Conservation (phyloP, 2,888 invertebrate genomes). For the Sminthurinus aureus region DNA sequence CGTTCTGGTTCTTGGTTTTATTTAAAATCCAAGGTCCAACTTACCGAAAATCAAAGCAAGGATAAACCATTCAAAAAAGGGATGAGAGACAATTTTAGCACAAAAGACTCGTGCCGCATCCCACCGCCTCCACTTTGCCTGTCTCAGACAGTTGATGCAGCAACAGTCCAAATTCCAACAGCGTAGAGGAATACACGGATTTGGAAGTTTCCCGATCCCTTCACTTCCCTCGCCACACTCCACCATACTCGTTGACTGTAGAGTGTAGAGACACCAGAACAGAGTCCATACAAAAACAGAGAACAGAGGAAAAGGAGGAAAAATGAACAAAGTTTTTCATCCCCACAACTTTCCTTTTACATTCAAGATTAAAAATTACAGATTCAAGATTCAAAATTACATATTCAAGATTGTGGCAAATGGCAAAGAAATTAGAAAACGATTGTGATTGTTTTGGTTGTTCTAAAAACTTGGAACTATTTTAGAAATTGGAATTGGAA, state of each 20-base stretch:
- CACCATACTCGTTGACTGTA: conserved; percentile 31
- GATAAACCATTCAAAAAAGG: conserved; percentile 93
- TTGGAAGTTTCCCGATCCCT: conserved; percentile 21
- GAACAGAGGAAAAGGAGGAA: neutral
- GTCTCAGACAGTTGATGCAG: conserved; percentile 37
- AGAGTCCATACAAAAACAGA: neutral
- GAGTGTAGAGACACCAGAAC: neutral
- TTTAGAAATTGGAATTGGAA: too few species aligned
- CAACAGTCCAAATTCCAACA: conserved; percentile 55
- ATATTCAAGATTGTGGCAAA: too few species aligned
- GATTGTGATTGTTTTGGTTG: too few species aligned
- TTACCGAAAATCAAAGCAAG: conserved; percentile 91
- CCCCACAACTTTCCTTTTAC: neutral
- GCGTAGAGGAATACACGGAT: conserved; percentile 49
- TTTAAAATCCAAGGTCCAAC: conserved; percentile 23
- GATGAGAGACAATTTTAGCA: conserved; percentile 66
- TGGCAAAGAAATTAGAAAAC: too few species aligned
- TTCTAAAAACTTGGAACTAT: too few species aligned
- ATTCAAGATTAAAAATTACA: too few species aligned
- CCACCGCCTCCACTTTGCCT: conserved; percentile 16
- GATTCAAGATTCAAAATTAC: too few species aligned
- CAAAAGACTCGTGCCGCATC: conserved; percentile 8
- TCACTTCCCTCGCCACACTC: conserved; percentile 1
- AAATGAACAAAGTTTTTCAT: neutral
- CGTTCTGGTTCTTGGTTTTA: too few species aligned